Percentiles rank a stretch among this genome's conserved stretches.
These are phyloP conservation scores for Tipula vernalis DNA, from an alignment of 2,888 invertebrate species.

Conservation along the genomic window DNA sequence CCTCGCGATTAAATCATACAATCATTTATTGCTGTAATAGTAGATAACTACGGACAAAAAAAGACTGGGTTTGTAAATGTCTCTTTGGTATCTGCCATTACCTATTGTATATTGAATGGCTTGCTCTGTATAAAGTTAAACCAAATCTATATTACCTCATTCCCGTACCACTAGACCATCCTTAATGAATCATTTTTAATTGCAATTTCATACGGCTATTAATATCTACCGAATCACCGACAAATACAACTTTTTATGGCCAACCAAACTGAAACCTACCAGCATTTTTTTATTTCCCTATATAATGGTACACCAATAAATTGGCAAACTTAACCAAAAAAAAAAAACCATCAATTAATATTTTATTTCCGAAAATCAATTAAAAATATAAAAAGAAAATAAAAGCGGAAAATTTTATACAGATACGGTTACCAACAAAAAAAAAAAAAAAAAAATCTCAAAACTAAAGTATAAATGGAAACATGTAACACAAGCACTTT, in stretches of 20 bases:
- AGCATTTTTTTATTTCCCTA: not conserved
- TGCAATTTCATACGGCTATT: not conserved
- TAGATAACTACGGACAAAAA: too few species aligned
- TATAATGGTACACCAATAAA: not conserved
- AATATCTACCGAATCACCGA: not conserved
- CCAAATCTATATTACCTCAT: too few species aligned
- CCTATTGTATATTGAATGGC: too few species aligned
- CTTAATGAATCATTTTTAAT: not conserved
- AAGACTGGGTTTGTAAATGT: too few species aligned
- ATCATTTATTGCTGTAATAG: too few species aligned
- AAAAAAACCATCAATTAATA: not conserved
- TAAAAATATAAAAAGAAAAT: not conserved
- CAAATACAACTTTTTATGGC: not conserved
- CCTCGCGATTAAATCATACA: too few species aligned
- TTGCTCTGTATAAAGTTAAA: too few species aligned
- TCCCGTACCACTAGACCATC: too few species aligned
- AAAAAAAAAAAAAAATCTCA: not conserved
- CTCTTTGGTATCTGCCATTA: too few species aligned
- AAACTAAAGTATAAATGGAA: not conserved
- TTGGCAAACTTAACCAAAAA: not conserved
- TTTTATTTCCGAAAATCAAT: not conserved
- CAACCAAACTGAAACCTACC: not conserved
- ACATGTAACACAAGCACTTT: not conserved
- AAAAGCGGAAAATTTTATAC: not conserved
- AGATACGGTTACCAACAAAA: not conserved